phyloP scores from a whole-genome alignment of 2,113 vertebrate genomes.

The Loxodonta africana region DNA sequence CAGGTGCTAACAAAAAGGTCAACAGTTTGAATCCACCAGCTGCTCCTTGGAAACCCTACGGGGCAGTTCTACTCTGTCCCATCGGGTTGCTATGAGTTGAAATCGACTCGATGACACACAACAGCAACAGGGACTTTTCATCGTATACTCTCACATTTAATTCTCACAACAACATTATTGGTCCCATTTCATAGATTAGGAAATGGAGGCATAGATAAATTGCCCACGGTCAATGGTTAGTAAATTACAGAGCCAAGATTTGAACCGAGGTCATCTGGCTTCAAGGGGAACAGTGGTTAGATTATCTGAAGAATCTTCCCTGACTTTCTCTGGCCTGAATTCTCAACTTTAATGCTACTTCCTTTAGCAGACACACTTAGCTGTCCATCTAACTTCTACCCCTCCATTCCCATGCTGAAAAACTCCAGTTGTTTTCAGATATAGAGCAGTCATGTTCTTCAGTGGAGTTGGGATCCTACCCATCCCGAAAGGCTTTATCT shows the following conservation, averaged over 20 bases:
- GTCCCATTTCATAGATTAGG: not conserved
- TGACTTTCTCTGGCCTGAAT: not conserved
- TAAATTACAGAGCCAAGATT: not conserved
- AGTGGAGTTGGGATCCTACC: not conserved
- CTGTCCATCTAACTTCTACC: not conserved
- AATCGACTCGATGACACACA: no score
- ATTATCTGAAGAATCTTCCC: not conserved
- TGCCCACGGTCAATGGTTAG: not conserved
- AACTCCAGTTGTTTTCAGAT: not conserved
- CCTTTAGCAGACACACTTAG: not conserved
- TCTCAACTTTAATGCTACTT: not conserved
- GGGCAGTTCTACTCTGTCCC: no score
- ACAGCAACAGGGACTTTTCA: not conserved
- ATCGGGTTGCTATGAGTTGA: no score
- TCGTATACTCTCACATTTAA: not conserved
- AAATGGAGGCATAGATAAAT: not conserved
- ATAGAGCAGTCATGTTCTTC: not conserved
- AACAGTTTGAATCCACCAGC: no score
- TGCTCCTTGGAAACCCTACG: no score
- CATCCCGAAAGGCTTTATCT: not conserved
- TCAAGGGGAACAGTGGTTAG: not conserved
- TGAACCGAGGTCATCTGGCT: not conserved
- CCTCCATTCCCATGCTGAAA: not conserved
- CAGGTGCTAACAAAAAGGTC: no score
- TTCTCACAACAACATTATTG: not conserved